Conservation (phyloP, 2,113 vertebrate genomes). For the Struthidea cinerea region DNA sequence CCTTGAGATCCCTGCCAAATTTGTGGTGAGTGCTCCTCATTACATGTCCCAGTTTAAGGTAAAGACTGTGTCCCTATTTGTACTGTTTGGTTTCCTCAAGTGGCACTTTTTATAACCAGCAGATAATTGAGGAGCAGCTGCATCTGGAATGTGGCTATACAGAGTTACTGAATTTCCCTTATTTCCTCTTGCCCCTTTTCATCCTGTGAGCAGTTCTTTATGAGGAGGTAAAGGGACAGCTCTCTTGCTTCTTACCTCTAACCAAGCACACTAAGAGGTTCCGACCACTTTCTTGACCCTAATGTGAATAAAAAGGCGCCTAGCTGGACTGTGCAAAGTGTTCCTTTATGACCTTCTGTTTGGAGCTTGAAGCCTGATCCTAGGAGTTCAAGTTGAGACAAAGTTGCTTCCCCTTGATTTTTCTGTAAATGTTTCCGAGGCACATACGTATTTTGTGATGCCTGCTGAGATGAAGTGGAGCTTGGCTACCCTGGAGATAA, state of each 20-base stretch:
- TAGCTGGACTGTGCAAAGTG: not conserved
- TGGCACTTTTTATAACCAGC: not conserved
- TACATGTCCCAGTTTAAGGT: not conserved
- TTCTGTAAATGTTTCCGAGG: not conserved
- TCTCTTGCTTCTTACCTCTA: not conserved
- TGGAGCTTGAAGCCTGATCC: not conserved
- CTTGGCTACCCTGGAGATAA: not conserved
- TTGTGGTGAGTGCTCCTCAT: not conserved
- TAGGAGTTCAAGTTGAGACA: not conserved
- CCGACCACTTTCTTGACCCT: not conserved
- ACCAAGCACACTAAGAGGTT: not conserved
- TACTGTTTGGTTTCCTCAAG: not conserved
- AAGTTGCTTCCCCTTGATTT: not conserved
- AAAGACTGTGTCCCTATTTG: not conserved
- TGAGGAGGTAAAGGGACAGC: not conserved
- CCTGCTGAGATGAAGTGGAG: not conserved
- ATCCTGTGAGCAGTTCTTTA: not conserved
- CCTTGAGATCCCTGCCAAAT: not conserved
- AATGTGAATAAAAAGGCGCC: not conserved
- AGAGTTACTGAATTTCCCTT: not conserved
- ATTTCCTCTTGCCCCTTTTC: not conserved
- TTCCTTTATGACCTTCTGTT: not conserved
- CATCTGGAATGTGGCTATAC: not conserved
- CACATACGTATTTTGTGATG: not conserved
- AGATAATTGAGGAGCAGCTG: conserved; percentile 14